Evolutionary conservation across 2,113 vertebrate genomes (phyloP).

Genomic region (Toxotes jaculatrix): DNA sequence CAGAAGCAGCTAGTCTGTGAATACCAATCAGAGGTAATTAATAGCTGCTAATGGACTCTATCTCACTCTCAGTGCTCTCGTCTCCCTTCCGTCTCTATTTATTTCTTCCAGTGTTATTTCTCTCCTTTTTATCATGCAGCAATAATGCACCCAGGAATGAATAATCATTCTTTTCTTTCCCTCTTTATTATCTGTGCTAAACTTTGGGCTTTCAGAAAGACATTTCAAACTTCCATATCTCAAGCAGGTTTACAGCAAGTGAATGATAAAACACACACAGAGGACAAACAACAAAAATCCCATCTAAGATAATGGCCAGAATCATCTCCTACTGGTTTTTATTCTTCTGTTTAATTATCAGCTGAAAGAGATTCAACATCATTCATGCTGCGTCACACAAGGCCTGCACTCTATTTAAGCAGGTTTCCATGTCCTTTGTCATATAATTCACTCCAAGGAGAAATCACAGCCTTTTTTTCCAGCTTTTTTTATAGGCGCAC

Average conservation of each 20-base stretch:
- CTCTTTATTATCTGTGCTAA: conserved; percentile 7
- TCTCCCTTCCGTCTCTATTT: conserved; percentile 43
- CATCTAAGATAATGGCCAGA: background rate
- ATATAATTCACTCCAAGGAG: background rate
- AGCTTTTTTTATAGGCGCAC: background rate
- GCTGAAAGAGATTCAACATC: background rate
- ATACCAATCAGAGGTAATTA: conserved; percentile 84
- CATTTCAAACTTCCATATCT: conserved; percentile 4
- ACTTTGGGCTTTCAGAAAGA: conserved; percentile 16
- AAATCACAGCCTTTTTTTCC: background rate
- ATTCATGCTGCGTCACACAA: background rate
- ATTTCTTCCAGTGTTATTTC: conserved; percentile 31
- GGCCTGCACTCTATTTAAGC: background rate
- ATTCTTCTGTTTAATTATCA: background rate
- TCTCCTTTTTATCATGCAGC: conserved; percentile 38
- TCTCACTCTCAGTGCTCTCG: conserved; percentile 51
- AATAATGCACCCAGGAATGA: background rate
- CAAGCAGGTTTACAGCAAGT: background rate
- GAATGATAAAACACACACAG: background rate
- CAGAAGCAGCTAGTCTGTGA: conserved; percentile 71
- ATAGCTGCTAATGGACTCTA: conserved; percentile 81
- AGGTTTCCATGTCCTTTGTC: background rate
- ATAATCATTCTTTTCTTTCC: conserved; percentile 10
- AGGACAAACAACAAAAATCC: background rate
- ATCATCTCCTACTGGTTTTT: background rate